Base-by-base conservation (phyloP, 2,888 invertebrate genomes). In the Adela reaumurella region DNA sequence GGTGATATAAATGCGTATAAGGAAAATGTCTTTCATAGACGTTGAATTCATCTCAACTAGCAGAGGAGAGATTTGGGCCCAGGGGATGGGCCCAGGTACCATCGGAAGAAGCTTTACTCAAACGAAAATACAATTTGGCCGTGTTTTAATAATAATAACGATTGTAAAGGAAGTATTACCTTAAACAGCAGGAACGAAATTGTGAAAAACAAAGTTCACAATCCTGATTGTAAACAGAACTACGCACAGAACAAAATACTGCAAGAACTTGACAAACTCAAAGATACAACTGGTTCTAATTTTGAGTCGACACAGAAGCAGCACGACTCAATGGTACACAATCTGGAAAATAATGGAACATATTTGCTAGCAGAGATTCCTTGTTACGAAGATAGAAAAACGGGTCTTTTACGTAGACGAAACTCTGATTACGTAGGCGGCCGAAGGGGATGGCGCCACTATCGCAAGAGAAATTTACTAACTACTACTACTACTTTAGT, bases 61-160 rank as follows among this genome's bases (percentile, higher is more conserved):
- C 17, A 50, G 50, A 50, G 45, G 50, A 42, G 47, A 47, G 47
- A 45, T 46, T 19, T 35, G 47, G 16, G 29, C 20, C 44, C 47
- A 20, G 18, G 45, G 18, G 43, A 44, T 42, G 50, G 47, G 19
- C 46, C 35, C 29, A 43, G 42, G 45, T 47, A 50, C 41, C 50
- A 50, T 35, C 29, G 50, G 19, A 50, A 50, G 43, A 50, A 50
- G 45, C 41, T 45, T 19, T 50, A 50, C 35, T 41, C 41, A 16
- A 50, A 50, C 20, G 47, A 42, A 45, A 47, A 47, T 35, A 47
- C 47, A 19, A 47, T 50, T 42, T 46, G 50, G 46, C 50, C 47
- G 19, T 49, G 47, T 19, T 44, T 20, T 28, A 19, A 50, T 29
- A 50, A 44, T 44, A 46, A 46, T 42, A 45, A 41, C 28, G 50